A percentile compares a stretch with the other conserved stretches of the same genome.
Conservation (phyloP, 2,888 invertebrate species). For the Leucania comma region DNA sequence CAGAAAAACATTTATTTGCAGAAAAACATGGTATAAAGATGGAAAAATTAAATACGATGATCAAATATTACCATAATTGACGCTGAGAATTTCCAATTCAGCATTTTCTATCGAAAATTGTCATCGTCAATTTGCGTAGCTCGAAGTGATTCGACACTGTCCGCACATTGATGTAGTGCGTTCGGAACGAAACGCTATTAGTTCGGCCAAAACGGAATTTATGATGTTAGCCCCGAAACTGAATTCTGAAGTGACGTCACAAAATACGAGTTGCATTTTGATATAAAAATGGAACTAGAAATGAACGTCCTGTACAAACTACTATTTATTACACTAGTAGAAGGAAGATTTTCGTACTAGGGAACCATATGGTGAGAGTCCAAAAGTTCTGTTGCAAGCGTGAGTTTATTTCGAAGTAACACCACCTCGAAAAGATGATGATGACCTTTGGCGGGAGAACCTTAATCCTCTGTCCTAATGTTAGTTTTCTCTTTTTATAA, state of each 20-base stretch:
- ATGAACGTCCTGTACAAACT: background rate
- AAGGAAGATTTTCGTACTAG: no score
- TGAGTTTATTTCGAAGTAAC: no score
- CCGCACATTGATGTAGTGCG: slow-evolving; percentile 21
- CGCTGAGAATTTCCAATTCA: background rate
- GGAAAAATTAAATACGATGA: no score
- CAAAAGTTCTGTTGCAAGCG: no score
- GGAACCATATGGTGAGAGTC: no score
- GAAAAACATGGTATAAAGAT: no score
- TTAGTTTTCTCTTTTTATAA: no score
- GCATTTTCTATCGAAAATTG: background rate
- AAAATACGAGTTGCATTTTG: background rate
- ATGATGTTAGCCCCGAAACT: slow-evolving; percentile 32
- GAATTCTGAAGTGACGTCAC: slow-evolving; percentile 5
- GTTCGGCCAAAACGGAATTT: slow-evolving; percentile 25
- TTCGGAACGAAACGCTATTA: slow-evolving; percentile 30
- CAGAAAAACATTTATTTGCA: no score
- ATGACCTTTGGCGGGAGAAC: no score
- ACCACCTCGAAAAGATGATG: no score
- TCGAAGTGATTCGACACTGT: slow-evolving; percentile 1
- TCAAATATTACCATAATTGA: background rate
- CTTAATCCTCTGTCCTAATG: no score
- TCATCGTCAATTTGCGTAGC: background rate
- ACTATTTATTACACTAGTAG: no score
- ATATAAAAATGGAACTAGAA: background rate